These are phyloP conservation scores for Nasonovia ribisnigri DNA, from an alignment of 2,888 invertebrate species.

Conservation along the genomic window DNA sequence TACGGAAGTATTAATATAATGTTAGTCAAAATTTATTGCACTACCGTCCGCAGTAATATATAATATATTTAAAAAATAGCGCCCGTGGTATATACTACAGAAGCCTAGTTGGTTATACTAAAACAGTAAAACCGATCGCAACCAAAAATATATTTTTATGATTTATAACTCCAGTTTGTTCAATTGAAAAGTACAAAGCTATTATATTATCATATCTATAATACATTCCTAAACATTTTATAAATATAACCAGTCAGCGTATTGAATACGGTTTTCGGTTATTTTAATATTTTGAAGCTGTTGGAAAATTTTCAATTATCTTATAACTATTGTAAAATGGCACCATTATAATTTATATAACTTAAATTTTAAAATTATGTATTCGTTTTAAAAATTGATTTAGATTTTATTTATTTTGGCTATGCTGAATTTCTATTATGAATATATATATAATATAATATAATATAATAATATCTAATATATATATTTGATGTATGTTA, in stretches of 20 bases:
- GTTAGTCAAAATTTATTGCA: conserved; percentile 48
- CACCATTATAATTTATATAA: not conserved
- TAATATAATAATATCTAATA: no score
- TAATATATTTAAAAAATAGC: conserved; percentile 20
- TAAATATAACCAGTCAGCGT: not conserved
- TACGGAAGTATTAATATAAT: conserved; percentile 45
- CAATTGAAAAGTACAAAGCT: conserved; percentile 39
- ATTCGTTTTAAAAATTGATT: not conserved
- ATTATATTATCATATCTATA: not conserved
- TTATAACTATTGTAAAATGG: not conserved
- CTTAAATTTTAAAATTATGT: not conserved
- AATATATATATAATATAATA: no score
- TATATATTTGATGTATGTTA: not conserved
- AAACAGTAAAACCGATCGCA: conserved; percentile 15
- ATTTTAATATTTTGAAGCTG: not conserved
- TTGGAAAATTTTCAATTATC: not conserved
- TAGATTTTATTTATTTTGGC: not conserved
- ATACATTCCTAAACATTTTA: not conserved
- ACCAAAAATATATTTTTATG: not conserved
- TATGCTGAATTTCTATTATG: not conserved
- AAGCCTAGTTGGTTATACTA: conserved; percentile 6
- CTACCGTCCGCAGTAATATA: conserved; percentile 25
- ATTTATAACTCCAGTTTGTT: conserved; percentile 29
- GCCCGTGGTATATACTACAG: conserved; percentile 21
- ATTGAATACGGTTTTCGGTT: not conserved